phyloP scores from a whole-genome alignment of 2,797 vertebrate genomes.

The Rhinichthys osculus region DNA sequence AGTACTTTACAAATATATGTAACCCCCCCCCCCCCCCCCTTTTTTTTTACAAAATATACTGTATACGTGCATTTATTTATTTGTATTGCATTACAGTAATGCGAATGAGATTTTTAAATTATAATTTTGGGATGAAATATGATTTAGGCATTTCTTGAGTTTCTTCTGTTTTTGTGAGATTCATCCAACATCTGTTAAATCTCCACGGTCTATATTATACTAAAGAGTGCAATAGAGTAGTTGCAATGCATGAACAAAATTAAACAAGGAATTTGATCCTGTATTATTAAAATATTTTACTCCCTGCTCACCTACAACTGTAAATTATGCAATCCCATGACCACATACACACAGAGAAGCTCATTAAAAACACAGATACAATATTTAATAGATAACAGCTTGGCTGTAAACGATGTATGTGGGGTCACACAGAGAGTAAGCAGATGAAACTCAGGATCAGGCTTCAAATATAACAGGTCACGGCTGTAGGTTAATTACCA shows the following conservation, averaged over 20 bases:
- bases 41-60: too few species aligned
- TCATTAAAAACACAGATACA: constrained; percentile 39
- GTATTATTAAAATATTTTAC: constrained; percentile 2
- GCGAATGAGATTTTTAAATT: too few species aligned
- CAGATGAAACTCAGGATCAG: background rate
- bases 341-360: background rate
- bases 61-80: too few species aligned
- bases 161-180: background rate
- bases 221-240: background rate
- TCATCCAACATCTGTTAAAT: background rate
- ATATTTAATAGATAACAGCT: constrained; percentile 36
- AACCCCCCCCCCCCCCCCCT: too few species aligned
- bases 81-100: too few species aligned
- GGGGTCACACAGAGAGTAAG: background rate
- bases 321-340: constrained; percentile 7
- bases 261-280: background rate
- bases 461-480: constrained; percentile 77
- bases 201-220: background rate
- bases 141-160: background rate
- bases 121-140: too few species aligned
- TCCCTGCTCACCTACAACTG: constrained; percentile 16
- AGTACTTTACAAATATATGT: too few species aligned
- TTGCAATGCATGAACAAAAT: background rate
- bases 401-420: constrained; percentile 7
- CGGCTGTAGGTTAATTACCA: constrained; percentile 78